Evolutionary conservation across 2,888 invertebrate genomes (phyloP).

Genomic region (Linyphia triangularis): DNA sequence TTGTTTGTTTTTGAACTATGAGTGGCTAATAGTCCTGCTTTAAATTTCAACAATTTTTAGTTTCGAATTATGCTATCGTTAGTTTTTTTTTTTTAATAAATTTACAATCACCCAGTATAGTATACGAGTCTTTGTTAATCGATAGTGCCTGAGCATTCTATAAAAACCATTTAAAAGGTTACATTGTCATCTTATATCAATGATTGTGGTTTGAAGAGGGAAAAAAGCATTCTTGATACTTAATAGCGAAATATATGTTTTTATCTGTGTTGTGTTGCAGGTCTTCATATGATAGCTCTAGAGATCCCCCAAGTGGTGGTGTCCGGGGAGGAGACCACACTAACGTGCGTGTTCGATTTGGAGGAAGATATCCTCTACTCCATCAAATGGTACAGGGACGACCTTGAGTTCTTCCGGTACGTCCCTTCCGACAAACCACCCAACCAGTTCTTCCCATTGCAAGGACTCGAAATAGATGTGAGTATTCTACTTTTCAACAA

Average conservation of each 20-base stretch:
- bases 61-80: too few species aligned
- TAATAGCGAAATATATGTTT: background rate
- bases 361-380: slow-evolving; percentile 70
- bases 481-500: slow-evolving; percentile 22
- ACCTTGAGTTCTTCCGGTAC: slow-evolving; percentile 73
- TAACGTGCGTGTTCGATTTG: slow-evolving; percentile 70
- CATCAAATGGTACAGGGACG: slow-evolving; percentile 75
- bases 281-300: slow-evolving; percentile 63
- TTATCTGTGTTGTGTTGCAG: background rate
- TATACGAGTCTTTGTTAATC: too few species aligned
- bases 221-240: background rate
- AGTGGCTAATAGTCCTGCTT: too few species aligned
- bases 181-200: too few species aligned
- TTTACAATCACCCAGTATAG: too few species aligned
- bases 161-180: too few species aligned
- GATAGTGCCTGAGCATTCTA: too few species aligned
- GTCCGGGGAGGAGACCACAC: slow-evolving; percentile 58
- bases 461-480: slow-evolving; percentile 68
- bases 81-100: too few species aligned
- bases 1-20: too few species aligned
- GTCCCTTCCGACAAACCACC: slow-evolving; percentile 73
- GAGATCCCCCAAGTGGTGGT: slow-evolving; percentile 66
- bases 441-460: slow-evolving; percentile 70
- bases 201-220: too few species aligned
- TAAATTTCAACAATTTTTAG: too few species aligned